Conservation (phyloP, 2,113 vertebrate species). For the Trachemys scripta region DNA sequence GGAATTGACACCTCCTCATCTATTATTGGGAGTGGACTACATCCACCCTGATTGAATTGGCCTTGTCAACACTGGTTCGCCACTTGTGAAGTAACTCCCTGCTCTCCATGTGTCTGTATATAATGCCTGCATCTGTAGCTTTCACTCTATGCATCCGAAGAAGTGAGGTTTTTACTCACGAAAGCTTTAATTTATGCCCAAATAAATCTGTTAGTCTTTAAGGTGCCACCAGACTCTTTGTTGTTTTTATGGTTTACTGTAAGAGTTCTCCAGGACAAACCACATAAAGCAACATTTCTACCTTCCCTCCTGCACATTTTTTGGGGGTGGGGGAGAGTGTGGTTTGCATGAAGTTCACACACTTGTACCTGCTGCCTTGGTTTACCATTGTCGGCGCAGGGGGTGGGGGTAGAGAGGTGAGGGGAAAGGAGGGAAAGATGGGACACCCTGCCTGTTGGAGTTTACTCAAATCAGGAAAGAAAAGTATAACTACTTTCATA, state of each 20-base stretch:
- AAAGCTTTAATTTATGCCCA: too few species aligned
- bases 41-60: too few species aligned
- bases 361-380: accelerated
- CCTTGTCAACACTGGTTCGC: too few species aligned
- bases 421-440: not conserved
- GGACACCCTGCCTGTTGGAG: not conserved
- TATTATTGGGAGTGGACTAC: too few species aligned
- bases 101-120: too few species aligned
- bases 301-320: not conserved
- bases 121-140: too few species aligned
- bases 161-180: too few species aligned
- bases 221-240: too few species aligned
- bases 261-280: not conserved
- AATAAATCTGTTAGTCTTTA: too few species aligned
- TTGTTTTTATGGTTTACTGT: accelerated
- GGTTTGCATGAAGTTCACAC: not conserved
- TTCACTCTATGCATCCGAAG: too few species aligned
- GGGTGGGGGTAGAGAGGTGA: not conserved
- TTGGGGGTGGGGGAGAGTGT: not conserved
- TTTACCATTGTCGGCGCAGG: not conserved
- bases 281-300: not conserved
- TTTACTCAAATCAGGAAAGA: accelerated
- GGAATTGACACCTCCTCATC: too few species aligned
- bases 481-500: not conserved
- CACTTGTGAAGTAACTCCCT: too few species aligned